Evolutionary conservation across 2,797 vertebrate genomes (phyloP).

Genomic region (Otolemur crassicaudatus): DNA sequence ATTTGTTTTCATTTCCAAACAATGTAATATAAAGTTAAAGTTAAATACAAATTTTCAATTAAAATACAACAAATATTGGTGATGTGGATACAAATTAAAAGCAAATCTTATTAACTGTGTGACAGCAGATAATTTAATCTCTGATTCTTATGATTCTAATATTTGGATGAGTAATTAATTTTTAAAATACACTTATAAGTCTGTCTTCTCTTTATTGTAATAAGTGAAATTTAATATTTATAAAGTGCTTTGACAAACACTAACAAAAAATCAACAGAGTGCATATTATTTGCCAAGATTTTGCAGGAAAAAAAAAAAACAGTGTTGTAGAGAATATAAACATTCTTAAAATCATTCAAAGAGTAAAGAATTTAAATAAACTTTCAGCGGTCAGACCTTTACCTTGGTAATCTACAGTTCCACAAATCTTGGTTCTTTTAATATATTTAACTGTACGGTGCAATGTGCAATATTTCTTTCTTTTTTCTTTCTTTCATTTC

Average conservation of each 20-base stretch:
- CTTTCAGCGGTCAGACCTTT: background rate
- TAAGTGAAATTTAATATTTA: background rate
- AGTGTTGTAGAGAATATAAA: too few relatives aligned
- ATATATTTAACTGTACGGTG: background rate
- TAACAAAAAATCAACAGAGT: background rate
- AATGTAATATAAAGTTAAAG: background rate
- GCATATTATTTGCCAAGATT: background rate
- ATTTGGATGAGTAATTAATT: background rate
- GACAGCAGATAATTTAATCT: background rate
- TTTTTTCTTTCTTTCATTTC: too few relatives aligned
- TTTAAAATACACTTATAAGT: background rate
- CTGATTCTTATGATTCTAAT: background rate
- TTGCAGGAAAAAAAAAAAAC: background rate
- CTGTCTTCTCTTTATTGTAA: background rate
- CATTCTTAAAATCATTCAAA: background rate
- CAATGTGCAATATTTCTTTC: background rate
- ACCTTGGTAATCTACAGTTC: background rate
- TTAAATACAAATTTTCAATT: background rate
- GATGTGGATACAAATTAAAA: background rate
- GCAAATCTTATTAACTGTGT: background rate
- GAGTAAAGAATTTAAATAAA: background rate
- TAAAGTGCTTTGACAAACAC: background rate
- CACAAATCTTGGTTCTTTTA: background rate
- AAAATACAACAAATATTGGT: background rate
- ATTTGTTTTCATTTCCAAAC: background rate